Percentiles rank a stretch among this genome's conserved stretches.
Conservation (phyloP, 2,888 invertebrate genomes). For the Zygogramma bicolorata region DNA sequence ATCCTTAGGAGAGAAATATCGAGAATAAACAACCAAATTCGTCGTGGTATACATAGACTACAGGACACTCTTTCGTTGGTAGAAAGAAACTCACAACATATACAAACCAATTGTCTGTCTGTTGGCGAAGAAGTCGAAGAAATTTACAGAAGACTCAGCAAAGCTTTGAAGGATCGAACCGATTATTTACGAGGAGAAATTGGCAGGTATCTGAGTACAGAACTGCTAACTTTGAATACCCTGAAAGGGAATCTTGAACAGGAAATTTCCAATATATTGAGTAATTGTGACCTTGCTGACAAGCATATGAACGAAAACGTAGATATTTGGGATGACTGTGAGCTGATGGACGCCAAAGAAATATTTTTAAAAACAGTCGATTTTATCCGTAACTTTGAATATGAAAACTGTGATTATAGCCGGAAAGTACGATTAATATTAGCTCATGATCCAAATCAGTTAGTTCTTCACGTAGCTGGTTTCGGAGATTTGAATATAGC, state of each 20-base stretch:
- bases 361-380: slow-evolving; percentile 96
- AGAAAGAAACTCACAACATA: slow-evolving; percentile 88
- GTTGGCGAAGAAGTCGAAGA: slow-evolving; percentile 96
- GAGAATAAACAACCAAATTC: slow-evolving; percentile 70
- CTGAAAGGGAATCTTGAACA: slow-evolving; percentile 94
- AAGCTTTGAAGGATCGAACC: slow-evolving; percentile 90
- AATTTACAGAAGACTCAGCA: slow-evolving; percentile 86
- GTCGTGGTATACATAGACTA: slow-evolving; percentile 88
- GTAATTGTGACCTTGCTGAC: slow-evolving; percentile 96
- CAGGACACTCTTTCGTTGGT: slow-evolving; percentile 87
- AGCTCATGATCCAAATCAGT: slow-evolving; percentile 92
- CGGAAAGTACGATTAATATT: slow-evolving; percentile 87
- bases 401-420: slow-evolving; percentile 91
- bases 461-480: slow-evolving; percentile 88
- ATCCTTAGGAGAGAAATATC: slow-evolving; percentile 80
- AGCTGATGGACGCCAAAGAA: slow-evolving; percentile 94
- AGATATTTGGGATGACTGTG: slow-evolving; percentile 92
- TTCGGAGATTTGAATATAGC: slow-evolving; percentile 91
- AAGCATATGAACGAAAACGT: slow-evolving; percentile 89
- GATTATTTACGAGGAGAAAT: slow-evolving; percentile 90
- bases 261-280: slow-evolving; percentile 94
- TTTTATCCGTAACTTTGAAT: slow-evolving; percentile 93
- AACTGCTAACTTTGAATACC: slow-evolving; percentile 86
- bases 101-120: slow-evolving; percentile 90
- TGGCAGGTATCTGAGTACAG: slow-evolving; percentile 90